These are phyloP conservation scores for Seriola dumerili DNA, from an alignment of 2,113 vertebrate genomes.

Conservation along the genomic window DNA sequence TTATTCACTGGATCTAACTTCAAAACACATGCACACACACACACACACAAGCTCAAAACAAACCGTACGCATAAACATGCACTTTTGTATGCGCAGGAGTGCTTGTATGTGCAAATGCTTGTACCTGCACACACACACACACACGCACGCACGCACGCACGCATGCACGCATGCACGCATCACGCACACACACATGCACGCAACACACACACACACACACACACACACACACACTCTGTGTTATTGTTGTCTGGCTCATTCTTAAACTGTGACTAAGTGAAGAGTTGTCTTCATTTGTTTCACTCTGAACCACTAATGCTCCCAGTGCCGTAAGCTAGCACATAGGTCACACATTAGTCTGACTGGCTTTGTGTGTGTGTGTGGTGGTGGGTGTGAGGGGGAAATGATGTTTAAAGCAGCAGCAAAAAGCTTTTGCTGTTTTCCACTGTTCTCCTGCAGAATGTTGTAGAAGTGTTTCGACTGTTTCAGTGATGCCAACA, in stretches of 20 bases:
- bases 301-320: slow-evolving; percentile 80
- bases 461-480: background rate
- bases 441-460: background rate
- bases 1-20: slow-evolving; percentile 51
- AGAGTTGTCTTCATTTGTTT: slow-evolving; percentile 81
- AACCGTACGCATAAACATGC: slow-evolving; percentile 8
- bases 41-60: background rate
- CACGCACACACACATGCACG: slow-evolving; percentile 22
- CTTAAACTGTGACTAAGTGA: slow-evolving; percentile 81
- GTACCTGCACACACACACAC: slow-evolving; percentile 6
- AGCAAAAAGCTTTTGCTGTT: slow-evolving; percentile 12
- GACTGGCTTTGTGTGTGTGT: slow-evolving; percentile 26
- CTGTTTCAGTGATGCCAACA: slow-evolving; percentile 16
- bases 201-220: no score
- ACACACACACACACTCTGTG: slow-evolving; percentile 10
- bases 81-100: background rate
- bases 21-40: background rate
- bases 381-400: no score
- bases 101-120: background rate
- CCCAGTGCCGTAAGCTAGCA: slow-evolving; percentile 73
- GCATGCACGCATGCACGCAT: no score
- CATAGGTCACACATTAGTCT: slow-evolving; percentile 78
- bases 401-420: slow-evolving; percentile 17
- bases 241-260: slow-evolving; percentile 74
- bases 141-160: slow-evolving; percentile 5